Conservation (phyloP, 2,113 vertebrate genomes). For the Puma concolor region DNA sequence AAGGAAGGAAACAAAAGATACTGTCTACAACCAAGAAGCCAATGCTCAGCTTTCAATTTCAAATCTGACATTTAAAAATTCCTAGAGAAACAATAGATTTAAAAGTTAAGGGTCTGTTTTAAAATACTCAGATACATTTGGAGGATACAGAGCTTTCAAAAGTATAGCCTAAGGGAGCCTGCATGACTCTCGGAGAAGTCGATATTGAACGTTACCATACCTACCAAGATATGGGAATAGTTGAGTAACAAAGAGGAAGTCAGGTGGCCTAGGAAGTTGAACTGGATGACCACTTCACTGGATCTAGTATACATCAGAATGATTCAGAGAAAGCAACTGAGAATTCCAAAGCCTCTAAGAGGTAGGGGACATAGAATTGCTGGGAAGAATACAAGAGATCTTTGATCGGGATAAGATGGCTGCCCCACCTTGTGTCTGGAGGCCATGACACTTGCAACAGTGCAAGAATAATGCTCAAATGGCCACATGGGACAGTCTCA, state of each 20-base stretch:
- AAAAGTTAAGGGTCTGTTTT: neutral
- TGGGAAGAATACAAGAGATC: neutral
- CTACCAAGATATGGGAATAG: neutral
- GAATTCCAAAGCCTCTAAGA: neutral
- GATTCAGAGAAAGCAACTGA: neutral
- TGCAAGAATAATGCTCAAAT: neutral
- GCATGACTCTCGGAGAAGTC: neutral
- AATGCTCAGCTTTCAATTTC: constrained; percentile 34
- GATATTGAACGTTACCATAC: neutral
- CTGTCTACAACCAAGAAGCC: neutral
- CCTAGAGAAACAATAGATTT: neutral
- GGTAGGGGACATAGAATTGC: neutral
- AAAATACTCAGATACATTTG: neutral
- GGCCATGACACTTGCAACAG: neutral
- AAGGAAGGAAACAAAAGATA: constrained; percentile 18
- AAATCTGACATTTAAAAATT: neutral
- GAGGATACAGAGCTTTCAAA: neutral
- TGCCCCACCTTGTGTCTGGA: neutral
- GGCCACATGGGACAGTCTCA: neutral
- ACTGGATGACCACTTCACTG: neutral
- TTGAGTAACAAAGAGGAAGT: neutral
- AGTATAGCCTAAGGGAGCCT: neutral
- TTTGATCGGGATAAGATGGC: neutral
- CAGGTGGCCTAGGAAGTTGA: neutral
- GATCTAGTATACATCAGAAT: neutral